Evolutionary conservation across 2,888 invertebrate species (phyloP), one percentile per base, ranked within the genome.

Genomic region (Caenorhabditis imperialis): DNA sequence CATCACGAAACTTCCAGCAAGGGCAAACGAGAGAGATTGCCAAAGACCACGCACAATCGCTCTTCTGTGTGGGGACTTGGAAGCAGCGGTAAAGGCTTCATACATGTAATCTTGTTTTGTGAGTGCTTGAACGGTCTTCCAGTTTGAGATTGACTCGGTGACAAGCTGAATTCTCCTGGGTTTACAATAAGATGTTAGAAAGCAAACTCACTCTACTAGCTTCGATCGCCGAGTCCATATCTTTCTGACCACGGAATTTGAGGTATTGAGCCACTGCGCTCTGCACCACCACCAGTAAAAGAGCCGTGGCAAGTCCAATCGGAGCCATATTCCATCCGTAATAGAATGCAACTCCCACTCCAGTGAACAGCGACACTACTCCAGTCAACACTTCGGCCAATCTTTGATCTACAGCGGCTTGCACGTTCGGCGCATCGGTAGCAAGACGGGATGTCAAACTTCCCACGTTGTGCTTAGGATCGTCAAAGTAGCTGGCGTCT

Each of bases 401-500:
- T 45, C 85, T 76, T 57, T 85, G 85, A 57, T 85, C 85, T 40
- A 85, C 78, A 0, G 85, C 84, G 61, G 83, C 84, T 87, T 89
- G 89, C 3, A 90, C 88, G 48, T 89, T 86, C 4, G 90, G 89
- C 25, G 89, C 89, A 83, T 90, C 90, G 47, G 89, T 85, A 2
- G 90, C 89, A 38, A 90, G 81, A 58, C 89, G 80, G 0, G 88
- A 88, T 16, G 88, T 86, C 40, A 89, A 74, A 71, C 86, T 89
- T n/a, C 89, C 89, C 35, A 88, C 79, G 12, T 88, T 86, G 77
- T 89, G 88, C n/a, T 84, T 81, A 22, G 87, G 85, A 25, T 88
- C 81, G 81, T 90, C 90, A 72, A 89, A 90, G 88, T 90, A 90
- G n/a, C 85, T 88, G 16, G 89, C 86, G 55, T 90, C 88, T 82